These are phyloP conservation scores for Clinocottus analis DNA, from an alignment of 2,113 vertebrate genomes.

Conservation along the genomic window DNA sequence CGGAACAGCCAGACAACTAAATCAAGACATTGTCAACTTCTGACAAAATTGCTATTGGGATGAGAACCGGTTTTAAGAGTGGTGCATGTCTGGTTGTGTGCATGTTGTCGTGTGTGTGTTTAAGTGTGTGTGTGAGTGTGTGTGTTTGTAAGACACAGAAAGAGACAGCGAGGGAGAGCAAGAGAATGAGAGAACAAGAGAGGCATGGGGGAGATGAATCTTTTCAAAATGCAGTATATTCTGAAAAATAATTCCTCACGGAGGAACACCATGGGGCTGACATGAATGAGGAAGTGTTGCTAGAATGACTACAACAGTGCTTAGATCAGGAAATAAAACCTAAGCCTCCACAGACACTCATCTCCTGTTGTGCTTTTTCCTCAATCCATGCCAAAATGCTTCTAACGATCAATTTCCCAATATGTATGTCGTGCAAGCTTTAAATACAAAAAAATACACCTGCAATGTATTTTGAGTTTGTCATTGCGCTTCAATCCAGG, in stretches of 20 bases:
- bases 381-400: constrained; percentile 19
- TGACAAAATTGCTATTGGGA: constrained; percentile 98
- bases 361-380: constrained; percentile 36
- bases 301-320: constrained; percentile 47
- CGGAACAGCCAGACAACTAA: constrained; percentile 99
- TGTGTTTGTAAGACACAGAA: constrained; percentile 45
- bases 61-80: constrained; percentile 83
- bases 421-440: constrained; percentile 24
- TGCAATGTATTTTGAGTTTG: neutral
- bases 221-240: constrained; percentile 74
- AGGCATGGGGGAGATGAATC: constrained; percentile 51
- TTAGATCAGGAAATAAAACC: constrained; percentile 59
- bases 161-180: constrained; percentile 38
- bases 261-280: constrained; percentile 66
- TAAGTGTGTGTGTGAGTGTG: constrained; percentile 49
- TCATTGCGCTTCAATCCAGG: constrained; percentile 11
- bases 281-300: constrained; percentile 68
- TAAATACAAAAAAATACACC: neutral
- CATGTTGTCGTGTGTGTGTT: constrained; percentile 55
- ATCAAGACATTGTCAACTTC: constrained; percentile 99
- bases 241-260: constrained; percentile 67
- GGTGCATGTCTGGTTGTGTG: constrained; percentile 65
- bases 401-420: constrained; percentile 47
- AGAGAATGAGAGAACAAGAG: constrained; percentile 48
- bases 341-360: constrained; percentile 43